A percentile compares a stretch with the other conserved stretches of the same genome.
phyloP scores from a whole-genome alignment of 37 sponge, comb jelly and placozoan species.

The Mnemiopsis leidyi region DNA sequence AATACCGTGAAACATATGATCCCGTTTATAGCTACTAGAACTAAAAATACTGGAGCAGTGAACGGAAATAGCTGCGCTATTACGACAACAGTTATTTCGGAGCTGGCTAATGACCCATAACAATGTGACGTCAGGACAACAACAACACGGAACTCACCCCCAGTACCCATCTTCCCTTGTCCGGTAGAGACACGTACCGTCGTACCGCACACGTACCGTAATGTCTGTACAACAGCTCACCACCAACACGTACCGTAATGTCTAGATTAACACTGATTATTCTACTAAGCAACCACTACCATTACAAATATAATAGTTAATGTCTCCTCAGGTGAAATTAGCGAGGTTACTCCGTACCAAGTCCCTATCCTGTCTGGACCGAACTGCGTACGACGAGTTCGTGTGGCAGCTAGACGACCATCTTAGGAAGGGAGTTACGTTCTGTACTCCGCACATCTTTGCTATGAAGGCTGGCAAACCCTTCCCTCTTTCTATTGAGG shows the following conservation, averaged over 20 bases:
- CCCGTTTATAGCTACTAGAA: neutral
- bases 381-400: neutral
- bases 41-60: neutral
- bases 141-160: no score
- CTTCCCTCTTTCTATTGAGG: slow-evolving; percentile 29
- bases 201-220: no score
- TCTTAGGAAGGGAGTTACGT: slow-evolving; percentile 28
- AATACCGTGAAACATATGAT: neutral
- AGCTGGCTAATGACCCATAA: neutral
- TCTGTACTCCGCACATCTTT: slow-evolving; percentile 17
- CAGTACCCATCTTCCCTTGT: no score
- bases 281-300: no score
- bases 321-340: slow-evolving; percentile 53
- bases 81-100: neutral
- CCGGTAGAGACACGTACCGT: no score
- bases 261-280: no score
- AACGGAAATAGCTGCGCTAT: neutral
- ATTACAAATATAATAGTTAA: no score
- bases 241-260: no score
- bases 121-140: no score
- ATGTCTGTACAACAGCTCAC: no score
- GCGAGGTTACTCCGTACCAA: slow-evolving; percentile 11
- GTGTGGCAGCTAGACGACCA: slow-evolving; percentile 46
- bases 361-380: neutral
- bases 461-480: slow-evolving; percentile 25